Percentiles rank a stretch among this genome's conserved stretches.
Evolutionary conservation across 2,888 invertebrate genomes (phyloP).

Genomic region (Cremastinae sp.): DNA sequence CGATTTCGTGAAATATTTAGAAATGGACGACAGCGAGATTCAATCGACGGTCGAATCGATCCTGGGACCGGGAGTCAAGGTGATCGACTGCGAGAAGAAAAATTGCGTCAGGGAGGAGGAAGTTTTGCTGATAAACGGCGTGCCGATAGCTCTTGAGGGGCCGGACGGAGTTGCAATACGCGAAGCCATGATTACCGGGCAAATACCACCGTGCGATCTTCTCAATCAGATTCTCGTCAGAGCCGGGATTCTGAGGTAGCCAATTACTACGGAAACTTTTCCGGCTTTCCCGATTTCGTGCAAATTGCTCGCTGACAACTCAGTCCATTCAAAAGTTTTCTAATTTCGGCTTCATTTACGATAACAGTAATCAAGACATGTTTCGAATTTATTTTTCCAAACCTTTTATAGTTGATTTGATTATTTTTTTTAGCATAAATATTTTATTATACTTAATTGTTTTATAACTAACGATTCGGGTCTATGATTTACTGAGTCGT

Average conservation of each 20-base stretch:
- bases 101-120: slow-evolving; percentile 88
- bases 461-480: no score
- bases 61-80: slow-evolving; percentile 86
- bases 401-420: no score
- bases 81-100: slow-evolving; percentile 87
- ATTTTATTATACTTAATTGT: no score
- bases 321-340: no score
- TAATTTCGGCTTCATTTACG: no score
- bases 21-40: slow-evolving; percentile 87
- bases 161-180: slow-evolving; percentile 86
- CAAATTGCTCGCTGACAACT: neutral
- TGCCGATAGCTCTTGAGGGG: slow-evolving; percentile 85
- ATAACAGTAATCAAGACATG: no score
- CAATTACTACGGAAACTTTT: slow-evolving; percentile 20
- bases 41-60: slow-evolving; percentile 88
- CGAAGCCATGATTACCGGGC: slow-evolving; percentile 85
- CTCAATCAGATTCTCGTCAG: slow-evolving; percentile 86
- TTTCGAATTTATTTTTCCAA: no score
- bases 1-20: slow-evolving; percentile 58
- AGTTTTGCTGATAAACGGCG: slow-evolving; percentile 86
- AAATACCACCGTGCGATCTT: slow-evolving; percentile 87
- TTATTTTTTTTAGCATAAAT: no score
- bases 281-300: neutral
- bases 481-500: no score
- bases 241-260: slow-evolving; percentile 83